Evolutionary conservation across 2,888 invertebrate species (phyloP).

Genomic region (Heteropelma amictum): DNA sequence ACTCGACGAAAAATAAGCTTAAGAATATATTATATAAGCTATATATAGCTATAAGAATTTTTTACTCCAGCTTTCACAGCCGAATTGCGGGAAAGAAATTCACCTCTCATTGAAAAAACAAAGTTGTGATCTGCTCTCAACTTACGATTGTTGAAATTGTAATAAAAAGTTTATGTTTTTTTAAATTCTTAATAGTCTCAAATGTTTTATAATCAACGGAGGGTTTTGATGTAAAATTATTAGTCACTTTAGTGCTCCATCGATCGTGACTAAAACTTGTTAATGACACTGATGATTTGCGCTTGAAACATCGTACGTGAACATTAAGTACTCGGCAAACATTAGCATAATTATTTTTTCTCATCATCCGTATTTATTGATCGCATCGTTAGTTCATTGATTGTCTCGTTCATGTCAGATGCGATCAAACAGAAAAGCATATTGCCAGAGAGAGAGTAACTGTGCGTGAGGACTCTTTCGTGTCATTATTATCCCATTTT

Average conservation of each 20-base stretch:
- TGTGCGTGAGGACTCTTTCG: conserved; percentile 10
- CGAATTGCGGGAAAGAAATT: too few relatives aligned
- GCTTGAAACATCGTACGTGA: conserved; percentile 45
- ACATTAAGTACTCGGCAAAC: conserved; percentile 59
- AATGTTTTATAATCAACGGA: background rate
- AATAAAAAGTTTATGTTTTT: too few relatives aligned
- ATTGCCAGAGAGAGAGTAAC: background rate
- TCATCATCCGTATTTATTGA: too few relatives aligned
- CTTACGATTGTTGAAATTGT: too few relatives aligned
- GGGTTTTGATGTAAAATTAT: background rate
- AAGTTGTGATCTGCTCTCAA: too few relatives aligned
- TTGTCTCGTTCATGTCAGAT: conserved; percentile 5
- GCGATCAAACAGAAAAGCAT: background rate
- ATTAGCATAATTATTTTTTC: too few relatives aligned
- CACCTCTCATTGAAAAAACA: too few relatives aligned
- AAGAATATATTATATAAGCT: too few relatives aligned
- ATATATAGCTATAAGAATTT: too few relatives aligned
- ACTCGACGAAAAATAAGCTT: too few relatives aligned
- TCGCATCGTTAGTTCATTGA: background rate
- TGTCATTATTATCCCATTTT: background rate
- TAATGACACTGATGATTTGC: conserved; percentile 57
- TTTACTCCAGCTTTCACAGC: too few relatives aligned
- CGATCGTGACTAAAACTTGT: background rate
- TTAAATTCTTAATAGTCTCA: too few relatives aligned
- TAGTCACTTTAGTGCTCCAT: background rate